phyloP scores from a whole-genome alignment of 2,113 vertebrate genomes.

The Ranitomeya imitator region DNA sequence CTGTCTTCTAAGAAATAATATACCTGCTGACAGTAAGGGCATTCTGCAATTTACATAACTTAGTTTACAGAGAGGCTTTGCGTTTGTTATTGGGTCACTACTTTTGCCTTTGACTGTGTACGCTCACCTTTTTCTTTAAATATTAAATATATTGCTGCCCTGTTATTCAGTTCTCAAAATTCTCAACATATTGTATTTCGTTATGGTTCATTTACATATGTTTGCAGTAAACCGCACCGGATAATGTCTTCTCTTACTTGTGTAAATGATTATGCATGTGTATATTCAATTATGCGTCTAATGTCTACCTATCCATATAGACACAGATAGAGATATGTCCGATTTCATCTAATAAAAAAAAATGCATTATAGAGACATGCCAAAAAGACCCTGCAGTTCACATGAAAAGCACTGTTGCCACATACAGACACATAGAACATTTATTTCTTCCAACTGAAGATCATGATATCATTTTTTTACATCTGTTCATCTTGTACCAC shows the following conservation, averaged over 20 bases:
- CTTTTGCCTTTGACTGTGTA: slow-evolving; percentile 62
- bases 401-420: too few relatives aligned
- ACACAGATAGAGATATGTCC: too few relatives aligned
- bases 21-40: slow-evolving; percentile 72
- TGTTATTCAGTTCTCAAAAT: slow-evolving; percentile 54
- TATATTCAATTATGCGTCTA: too few relatives aligned
- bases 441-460: too few relatives aligned
- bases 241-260: not conserved
- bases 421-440: too few relatives aligned
- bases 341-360: too few relatives aligned
- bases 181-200: slow-evolving; percentile 32
- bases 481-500: too few relatives aligned
- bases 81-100: slow-evolving; percentile 61
- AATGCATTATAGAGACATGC: too few relatives aligned
- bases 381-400: too few relatives aligned
- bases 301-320: too few relatives aligned
- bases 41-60: slow-evolving; percentile 74
- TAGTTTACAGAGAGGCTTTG: slow-evolving; percentile 65
- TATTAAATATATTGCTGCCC: slow-evolving; percentile 56
- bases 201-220: slow-evolving; percentile 13
- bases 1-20: slow-evolving; percentile 73
- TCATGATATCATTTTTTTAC: too few relatives aligned
- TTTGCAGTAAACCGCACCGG: not conserved
- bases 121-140: slow-evolving; percentile 59
- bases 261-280: too few relatives aligned